Percentiles rank a stretch among this genome's conserved stretches.
phyloP scores from a whole-genome alignment of 2,797 vertebrate genomes.

The Onychomys torridus region DNA sequence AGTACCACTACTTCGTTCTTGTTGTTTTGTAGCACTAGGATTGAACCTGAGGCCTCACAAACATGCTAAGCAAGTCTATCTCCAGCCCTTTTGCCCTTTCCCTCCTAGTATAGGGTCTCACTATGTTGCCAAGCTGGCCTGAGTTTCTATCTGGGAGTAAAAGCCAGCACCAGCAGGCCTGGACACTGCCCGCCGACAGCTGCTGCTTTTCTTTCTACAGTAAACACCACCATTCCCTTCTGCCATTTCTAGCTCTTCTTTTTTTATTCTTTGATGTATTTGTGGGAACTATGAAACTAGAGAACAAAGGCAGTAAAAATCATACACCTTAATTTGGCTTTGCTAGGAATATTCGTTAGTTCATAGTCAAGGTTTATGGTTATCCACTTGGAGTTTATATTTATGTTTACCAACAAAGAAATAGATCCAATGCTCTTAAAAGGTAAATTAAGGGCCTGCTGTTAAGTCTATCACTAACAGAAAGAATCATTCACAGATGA shows the following conservation, averaged over 20 bases:
- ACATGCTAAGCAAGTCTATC: background rate
- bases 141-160: background rate
- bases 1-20: background rate
- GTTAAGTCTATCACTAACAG: background rate
- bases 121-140: background rate
- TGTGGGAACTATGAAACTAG: background rate
- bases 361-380: background rate
- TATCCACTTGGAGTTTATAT: background rate
- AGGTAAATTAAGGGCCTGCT: constrained; percentile 4
- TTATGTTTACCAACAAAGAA: background rate
- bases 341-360: background rate
- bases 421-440: background rate
- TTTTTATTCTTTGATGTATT: background rate
- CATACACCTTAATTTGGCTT: background rate
- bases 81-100: background rate
- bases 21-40: background rate
- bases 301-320: background rate
- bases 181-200: background rate
- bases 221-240: background rate
- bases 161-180: background rate
- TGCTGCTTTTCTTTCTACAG: background rate
- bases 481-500: background rate
- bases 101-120: background rate
- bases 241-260: background rate
- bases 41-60: background rate